phyloP scores from a whole-genome alignment of 2,888 invertebrate genomes.

The Agrochola lychnidis region DNA sequence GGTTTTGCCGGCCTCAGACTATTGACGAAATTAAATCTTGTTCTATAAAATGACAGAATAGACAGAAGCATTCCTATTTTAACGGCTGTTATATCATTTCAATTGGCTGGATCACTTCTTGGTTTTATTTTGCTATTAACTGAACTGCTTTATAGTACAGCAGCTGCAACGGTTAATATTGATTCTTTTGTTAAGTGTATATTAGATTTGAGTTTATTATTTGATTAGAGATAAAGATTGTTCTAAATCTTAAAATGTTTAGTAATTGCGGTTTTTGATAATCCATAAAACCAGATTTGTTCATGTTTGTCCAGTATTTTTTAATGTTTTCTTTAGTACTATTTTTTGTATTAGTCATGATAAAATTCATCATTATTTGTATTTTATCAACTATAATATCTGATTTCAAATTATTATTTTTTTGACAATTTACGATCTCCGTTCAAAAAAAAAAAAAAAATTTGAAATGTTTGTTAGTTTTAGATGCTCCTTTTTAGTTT shows the following conservation, averaged over 20 bases:
- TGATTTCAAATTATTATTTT: no score
- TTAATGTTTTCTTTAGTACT: background rate
- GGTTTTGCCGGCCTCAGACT: background rate
- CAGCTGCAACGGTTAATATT: conserved; percentile 32
- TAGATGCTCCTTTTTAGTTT: no score
- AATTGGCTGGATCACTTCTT: conserved; percentile 33
- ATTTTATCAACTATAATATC: background rate
- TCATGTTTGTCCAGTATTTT: background rate
- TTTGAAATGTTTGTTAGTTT: no score
- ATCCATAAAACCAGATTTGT: background rate
- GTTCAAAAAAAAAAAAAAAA: no score
- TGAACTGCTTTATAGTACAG: conserved; percentile 11
- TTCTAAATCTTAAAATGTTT: background rate
- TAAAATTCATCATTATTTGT: background rate
- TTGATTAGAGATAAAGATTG: background rate
- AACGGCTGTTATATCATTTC: conserved; percentile 36
- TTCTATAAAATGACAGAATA: conserved; percentile 14
- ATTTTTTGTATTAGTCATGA: background rate
- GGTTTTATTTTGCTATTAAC: conserved; percentile 54
- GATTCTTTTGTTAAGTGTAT: conserved; percentile 15
- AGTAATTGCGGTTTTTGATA: background rate
- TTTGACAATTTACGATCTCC: background rate
- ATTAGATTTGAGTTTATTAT: conserved; percentile 10
- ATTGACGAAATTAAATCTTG: background rate
- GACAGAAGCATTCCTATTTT: conserved; percentile 29